Evolutionary conservation across 2,888 invertebrate species (phyloP).

Genomic region (Cerceris rybyensis): DNA sequence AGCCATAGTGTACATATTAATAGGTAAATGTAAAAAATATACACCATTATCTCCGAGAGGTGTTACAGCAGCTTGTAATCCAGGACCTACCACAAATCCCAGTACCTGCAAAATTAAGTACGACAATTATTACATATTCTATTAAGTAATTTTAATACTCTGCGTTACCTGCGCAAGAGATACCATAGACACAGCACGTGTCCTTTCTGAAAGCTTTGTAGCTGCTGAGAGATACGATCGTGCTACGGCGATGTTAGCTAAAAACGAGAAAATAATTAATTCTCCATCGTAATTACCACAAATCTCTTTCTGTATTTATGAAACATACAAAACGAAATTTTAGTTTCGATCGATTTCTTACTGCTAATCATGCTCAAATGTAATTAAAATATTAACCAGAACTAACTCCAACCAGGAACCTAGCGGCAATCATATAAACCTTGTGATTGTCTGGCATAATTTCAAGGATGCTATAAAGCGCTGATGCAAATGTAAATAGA

Average conservation of each 20-base stretch:
- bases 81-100: constrained; percentile 94
- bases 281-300: not conserved
- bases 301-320: constrained; percentile 6
- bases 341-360: too few relatives aligned
- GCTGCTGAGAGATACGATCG: constrained; percentile 93
- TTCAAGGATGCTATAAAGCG: constrained; percentile 89
- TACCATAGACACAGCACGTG: constrained; percentile 91
- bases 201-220: constrained; percentile 90
- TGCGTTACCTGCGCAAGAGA: constrained; percentile 88
- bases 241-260: constrained; percentile 92
- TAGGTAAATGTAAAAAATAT: constrained; percentile 83
- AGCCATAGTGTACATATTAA: constrained; percentile 94
- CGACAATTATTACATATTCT: constrained; percentile 15
- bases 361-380: constrained; percentile 2
- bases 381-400: constrained; percentile 84
- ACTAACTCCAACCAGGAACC: constrained; percentile 92
- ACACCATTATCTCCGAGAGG: constrained; percentile 88
- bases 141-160: not conserved
- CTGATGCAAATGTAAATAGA: constrained; percentile 89
- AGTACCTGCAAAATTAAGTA: constrained; percentile 83
- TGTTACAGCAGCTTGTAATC: constrained; percentile 90
- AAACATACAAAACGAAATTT: not conserved
- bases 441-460: constrained; percentile 85
- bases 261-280: constrained; percentile 22
- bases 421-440: constrained; percentile 89